These are phyloP conservation scores for Plotosus lineatus DNA, from an alignment of 2,113 vertebrate species.

Conservation along the genomic window DNA sequence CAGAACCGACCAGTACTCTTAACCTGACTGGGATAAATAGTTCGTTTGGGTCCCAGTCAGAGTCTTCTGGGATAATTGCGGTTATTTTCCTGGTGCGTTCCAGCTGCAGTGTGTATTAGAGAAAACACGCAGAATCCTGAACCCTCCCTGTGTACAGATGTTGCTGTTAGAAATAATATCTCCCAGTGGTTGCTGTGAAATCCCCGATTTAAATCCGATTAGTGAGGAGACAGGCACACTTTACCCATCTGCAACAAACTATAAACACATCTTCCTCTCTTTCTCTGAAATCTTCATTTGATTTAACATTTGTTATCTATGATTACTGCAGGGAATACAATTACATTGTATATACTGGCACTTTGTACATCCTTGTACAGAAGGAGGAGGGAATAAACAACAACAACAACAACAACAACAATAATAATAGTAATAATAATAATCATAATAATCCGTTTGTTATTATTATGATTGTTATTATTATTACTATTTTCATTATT, in stretches of 20 bases:
- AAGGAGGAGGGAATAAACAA: too few relatives aligned
- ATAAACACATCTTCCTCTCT: neutral
- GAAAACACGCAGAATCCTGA: neutral
- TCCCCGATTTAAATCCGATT: neutral
- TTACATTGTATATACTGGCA: neutral
- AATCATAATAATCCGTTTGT: too few relatives aligned
- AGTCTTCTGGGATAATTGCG: neutral
- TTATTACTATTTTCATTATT: too few relatives aligned
- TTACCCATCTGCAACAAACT: neutral
- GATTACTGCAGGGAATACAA: neutral
- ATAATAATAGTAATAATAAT: too few relatives aligned
- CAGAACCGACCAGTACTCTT: neutral
- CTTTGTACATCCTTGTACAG: neutral
- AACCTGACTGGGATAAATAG: neutral
- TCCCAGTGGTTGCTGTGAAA: constrained; percentile 12
- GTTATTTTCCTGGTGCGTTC: neutral
- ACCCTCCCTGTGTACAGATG: neutral
- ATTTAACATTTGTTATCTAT: neutral
- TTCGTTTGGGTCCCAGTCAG: neutral
- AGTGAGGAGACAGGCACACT: neutral
- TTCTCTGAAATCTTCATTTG: neutral
- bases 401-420: too few relatives aligned
- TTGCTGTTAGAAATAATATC: constrained; percentile 1
- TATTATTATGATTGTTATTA: too few relatives aligned
- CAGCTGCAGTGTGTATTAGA: neutral